phyloP scores from a whole-genome alignment of 2,113 vertebrate genomes.

The Urocolius indicus region DNA sequence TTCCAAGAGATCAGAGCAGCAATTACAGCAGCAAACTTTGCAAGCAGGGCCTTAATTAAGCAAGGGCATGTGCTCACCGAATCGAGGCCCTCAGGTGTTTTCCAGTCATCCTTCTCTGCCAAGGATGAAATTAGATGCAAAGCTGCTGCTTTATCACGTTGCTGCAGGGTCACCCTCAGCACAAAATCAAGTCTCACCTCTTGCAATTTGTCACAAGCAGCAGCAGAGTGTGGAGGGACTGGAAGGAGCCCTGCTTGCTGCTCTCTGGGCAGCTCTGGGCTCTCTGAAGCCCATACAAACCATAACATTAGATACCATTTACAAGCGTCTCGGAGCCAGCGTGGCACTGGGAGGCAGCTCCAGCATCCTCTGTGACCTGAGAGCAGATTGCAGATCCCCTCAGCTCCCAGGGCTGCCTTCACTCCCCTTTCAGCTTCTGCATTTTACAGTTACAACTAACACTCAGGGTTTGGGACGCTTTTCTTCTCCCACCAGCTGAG shows the following conservation, averaged over 20 bases:
- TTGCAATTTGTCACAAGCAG: neutral
- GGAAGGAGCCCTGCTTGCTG: neutral
- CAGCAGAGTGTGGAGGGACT: neutral
- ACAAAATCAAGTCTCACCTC: neutral
- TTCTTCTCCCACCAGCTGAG: neutral
- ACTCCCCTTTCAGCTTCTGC: neutral
- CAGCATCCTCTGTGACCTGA: neutral
- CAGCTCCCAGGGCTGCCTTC: neutral
- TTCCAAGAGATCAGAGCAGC: conserved; percentile 50
- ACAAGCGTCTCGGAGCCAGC: neutral
- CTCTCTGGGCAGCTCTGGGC: neutral
- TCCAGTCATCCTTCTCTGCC: conserved; percentile 7
- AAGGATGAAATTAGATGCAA: conserved; percentile 12
- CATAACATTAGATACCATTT: neutral
- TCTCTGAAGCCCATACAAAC: neutral
- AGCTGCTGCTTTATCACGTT: neutral
- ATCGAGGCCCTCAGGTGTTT: conserved; percentile 21
- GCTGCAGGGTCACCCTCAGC: conserved; percentile 41
- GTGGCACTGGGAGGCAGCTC: neutral
- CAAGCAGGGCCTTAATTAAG: conserved; percentile 40
- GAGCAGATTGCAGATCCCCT: neutral
- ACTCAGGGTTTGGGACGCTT: neutral
- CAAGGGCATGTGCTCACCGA: neutral
- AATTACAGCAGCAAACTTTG: conserved; percentile 55
- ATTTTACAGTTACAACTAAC: neutral